Conservation (phyloP, 2,888 invertebrate genomes). For the Labia minor region DNA sequence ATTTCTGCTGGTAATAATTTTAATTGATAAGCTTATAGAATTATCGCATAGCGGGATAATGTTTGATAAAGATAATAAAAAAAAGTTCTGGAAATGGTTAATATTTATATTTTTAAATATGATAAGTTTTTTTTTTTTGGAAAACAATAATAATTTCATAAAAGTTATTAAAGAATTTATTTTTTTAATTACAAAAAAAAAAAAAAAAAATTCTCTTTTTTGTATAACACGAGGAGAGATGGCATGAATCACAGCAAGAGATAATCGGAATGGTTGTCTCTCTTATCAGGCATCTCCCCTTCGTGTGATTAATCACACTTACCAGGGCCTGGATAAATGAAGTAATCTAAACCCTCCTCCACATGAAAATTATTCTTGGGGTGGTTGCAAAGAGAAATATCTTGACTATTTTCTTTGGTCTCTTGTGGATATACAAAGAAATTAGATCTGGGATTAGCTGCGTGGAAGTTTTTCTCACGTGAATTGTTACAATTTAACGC, state of each 20-base stretch:
- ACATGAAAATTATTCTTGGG: not conserved
- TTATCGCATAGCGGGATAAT: no score
- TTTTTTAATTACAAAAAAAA: no score
- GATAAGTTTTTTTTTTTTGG: no score
- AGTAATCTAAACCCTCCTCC: not conserved
- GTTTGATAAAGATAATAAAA: no score
- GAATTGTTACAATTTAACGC: conserved; percentile 4
- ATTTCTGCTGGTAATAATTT: no score
- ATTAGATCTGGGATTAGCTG: not conserved
- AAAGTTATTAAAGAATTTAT: no score
- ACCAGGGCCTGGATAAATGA: not conserved
- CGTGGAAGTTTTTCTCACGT: conserved; percentile 8
- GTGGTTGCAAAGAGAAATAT: no score
- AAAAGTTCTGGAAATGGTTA: no score
- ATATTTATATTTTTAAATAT: no score
- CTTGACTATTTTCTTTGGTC: not conserved
- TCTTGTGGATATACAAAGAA: not conserved
- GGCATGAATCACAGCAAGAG: not conserved
- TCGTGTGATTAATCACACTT: not conserved
- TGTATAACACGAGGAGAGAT: not conserved
- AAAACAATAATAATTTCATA: no score
- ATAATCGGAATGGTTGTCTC: not conserved
- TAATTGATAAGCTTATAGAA: no score
- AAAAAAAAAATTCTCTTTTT: no score
- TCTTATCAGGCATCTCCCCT: not conserved